Evolutionary conservation across 2,888 invertebrate species (phyloP), one percentile per base, ranked within the genome.

Genomic region (Spisula subtruncata): DNA sequence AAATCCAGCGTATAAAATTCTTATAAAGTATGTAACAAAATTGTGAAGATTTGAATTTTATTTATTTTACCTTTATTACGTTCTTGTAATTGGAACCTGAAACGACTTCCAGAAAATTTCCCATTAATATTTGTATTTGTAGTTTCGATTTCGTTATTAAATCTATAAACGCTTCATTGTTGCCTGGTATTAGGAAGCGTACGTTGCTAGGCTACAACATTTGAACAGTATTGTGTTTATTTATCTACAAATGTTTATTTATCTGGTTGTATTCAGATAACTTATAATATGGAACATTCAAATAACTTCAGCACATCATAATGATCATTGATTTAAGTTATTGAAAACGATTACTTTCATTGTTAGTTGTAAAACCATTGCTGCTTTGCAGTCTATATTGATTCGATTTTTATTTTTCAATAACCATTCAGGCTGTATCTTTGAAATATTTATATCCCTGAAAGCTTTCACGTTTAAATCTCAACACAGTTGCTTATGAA

Each of bases 391-490:
- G n/a, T 25, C n/a, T 66, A 56, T n/a, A n/a, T 56, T 56, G 56
- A 56, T 56, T 56, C 18, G n/a, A 56, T n/a, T 5, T 25, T 25
- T 25, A 12, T 66, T 25, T 66, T 12, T 66, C 60, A 25, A 66
- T 66, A 25, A 25, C 60, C 60, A 12, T n/a, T 66, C 60, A 25
- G n/a, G 8, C 25, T 66, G 41, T 41, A 41, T 2, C 41, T 41
- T 41, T 41, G 8, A 41, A 66, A 25, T 4, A 66, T 66, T 66
- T 25, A 66, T 10, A 6, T 25, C 6, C 8, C 8, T 66, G 60
- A 66, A 66, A 25, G 25, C n/a, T 25, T n/a, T 66, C 60, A 60
- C n/a, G n/a, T 56, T 56, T 16, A 60, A 60, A 66, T 66, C 60
- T 66, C n/a, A 25, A 60, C n/a, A 6, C 60, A 66, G 20, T 41